Percentiles rank a stretch among this genome's conserved stretches.
These are phyloP conservation scores for Caenorhabditis latens DNA, from an alignment of 1,140 invertebrate species.

Conservation along the genomic window DNA sequence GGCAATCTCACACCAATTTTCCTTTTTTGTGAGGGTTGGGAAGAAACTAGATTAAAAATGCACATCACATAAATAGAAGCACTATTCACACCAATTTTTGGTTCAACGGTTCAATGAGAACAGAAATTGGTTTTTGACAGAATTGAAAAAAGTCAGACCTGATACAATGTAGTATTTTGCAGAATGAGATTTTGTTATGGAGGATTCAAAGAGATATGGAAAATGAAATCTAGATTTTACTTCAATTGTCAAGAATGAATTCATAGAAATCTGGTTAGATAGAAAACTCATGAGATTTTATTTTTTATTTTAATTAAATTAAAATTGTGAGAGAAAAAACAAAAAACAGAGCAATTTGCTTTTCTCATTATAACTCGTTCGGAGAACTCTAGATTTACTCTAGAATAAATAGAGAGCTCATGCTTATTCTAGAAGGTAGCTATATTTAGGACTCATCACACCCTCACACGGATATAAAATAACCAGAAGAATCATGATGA, in stretches of 20 bases:
- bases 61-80: too few species aligned
- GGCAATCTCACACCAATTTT: not conserved
- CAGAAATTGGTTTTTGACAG: not conserved
- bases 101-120: not conserved
- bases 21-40: not conserved
- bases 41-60: too few species aligned
- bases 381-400: constrained; percentile 1
- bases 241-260: too few species aligned
- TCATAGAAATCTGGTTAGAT: too few species aligned
- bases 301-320: too few species aligned
- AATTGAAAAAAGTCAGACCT: too few species aligned
- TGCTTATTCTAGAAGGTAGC: not conserved
- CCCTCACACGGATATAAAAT: constrained; percentile 3
- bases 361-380: not conserved
- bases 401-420: not conserved
- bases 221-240: too few species aligned
- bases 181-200: too few species aligned
- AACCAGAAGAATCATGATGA: not conserved
- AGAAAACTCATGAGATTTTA: too few species aligned
- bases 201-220: not conserved
- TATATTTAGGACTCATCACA: not conserved
- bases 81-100: not conserved
- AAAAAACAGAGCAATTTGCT: not conserved
- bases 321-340: too few species aligned
- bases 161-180: not conserved